Evolutionary conservation across 2,888 invertebrate species (phyloP).

Genomic region (Fragum sueziense): DNA sequence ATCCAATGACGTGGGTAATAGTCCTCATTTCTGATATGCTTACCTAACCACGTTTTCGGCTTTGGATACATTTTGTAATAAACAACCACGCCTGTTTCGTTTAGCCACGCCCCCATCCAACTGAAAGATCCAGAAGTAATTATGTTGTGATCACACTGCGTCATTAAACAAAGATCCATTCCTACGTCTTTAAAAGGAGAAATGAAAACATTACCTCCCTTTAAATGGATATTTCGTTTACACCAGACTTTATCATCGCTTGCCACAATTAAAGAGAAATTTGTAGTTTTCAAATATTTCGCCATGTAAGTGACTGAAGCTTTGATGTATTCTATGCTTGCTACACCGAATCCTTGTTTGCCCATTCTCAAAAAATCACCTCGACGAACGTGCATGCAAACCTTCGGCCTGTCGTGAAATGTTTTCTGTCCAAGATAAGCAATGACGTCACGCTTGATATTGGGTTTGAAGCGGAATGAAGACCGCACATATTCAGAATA

Average conservation of each 20-base stretch:
- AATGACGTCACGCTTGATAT: neutral
- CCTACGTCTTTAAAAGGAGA: conserved; percentile 9
- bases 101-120: conserved; percentile 10
- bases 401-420: neutral
- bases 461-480: neutral
- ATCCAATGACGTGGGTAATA: neutral
- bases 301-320: neutral
- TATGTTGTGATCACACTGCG: conserved; percentile 38
- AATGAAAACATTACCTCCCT: conserved; percentile 23
- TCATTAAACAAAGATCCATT: conserved; percentile 30
- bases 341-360: neutral
- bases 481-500: neutral
- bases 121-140: conserved; percentile 25
- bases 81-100: neutral
- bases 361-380: neutral
- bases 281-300: neutral
- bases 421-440: neutral
- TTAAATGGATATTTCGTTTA: conserved; percentile 26
- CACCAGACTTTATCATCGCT: conserved; percentile 47
- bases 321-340: neutral
- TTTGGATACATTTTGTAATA: neutral
- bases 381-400: neutral
- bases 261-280: conserved; percentile 31
- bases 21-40: neutral
- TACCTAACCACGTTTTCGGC: neutral